Evolutionary conservation across 2,888 invertebrate species (phyloP).

Genomic region (Drosophila macrothrix): DNA sequence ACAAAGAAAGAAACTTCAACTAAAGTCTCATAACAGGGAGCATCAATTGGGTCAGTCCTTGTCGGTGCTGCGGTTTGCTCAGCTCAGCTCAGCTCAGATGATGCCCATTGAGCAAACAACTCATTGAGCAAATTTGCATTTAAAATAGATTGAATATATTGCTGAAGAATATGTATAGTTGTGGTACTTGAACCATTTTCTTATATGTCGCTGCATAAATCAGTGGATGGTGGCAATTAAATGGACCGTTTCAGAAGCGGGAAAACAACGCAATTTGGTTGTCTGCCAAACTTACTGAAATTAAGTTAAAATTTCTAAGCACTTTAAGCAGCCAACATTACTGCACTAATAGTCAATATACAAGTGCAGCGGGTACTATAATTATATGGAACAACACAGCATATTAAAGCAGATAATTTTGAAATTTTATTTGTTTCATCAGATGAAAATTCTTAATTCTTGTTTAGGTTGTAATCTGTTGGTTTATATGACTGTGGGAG

Average conservation of each 20-base stretch:
- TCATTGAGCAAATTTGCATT: conserved; percentile 44
- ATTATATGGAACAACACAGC: background rate
- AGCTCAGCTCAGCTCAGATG: conserved; percentile 14
- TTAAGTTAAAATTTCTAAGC: conserved; percentile 48
- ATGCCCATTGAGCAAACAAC: conserved; percentile 16
- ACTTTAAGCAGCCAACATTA: conserved; percentile 7
- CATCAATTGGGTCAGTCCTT: conserved; percentile 40
- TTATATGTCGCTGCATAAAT: conserved; percentile 42
- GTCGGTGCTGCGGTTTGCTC: conserved; percentile 11
- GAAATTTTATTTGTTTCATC: background rate
- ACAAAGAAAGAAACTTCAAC: conserved; percentile 29
- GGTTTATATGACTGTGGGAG: background rate
- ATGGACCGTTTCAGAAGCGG: conserved; percentile 22
- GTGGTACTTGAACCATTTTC: background rate
- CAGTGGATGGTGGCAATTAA: conserved; percentile 49
- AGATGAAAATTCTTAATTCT: background rate
- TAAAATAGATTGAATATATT: conserved; percentile 32
- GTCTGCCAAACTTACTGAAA: conserved; percentile 59
- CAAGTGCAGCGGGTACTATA: background rate
- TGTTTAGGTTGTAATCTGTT: background rate
- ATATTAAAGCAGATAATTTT: background rate
- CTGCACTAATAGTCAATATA: conserved; percentile 17
- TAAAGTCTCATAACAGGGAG: conserved; percentile 16
- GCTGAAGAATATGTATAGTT: background rate
- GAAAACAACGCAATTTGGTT: conserved; percentile 69